These are phyloP conservation scores for Triplophysa siluroides DNA, from an alignment of 2,113 vertebrate species.

Conservation along the genomic window DNA sequence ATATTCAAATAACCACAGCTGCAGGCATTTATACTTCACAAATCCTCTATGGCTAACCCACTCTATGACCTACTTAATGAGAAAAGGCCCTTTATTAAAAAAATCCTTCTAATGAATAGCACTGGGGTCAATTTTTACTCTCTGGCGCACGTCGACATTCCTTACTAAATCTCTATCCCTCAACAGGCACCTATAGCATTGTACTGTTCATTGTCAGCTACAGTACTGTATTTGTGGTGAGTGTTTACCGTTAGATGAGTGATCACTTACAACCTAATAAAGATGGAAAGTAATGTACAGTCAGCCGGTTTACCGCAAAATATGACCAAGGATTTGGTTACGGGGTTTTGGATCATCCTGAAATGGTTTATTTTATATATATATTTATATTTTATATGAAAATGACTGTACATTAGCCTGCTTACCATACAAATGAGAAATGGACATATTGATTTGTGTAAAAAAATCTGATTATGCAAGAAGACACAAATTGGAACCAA, in stretches of 20 bases:
- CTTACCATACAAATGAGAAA: no score
- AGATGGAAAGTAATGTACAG: no score
- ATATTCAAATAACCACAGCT: slow-evolving; percentile 26
- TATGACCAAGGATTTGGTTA: no score
- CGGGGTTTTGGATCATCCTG: no score
- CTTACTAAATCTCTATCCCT: background rate
- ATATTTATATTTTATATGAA: no score
- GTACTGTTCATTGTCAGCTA: background rate
- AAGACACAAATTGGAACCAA: no score
- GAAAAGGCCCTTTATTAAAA: slow-evolving; percentile 18
- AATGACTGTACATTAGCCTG: no score
- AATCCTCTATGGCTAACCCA: slow-evolving; percentile 23
- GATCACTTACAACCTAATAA: background rate
- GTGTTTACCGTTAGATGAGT: background rate
- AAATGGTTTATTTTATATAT: no score
- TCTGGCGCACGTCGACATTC: background rate
- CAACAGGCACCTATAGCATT: background rate
- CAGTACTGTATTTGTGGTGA: background rate
- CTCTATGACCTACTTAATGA: slow-evolving; percentile 43
- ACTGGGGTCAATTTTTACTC: slow-evolving; percentile 7
- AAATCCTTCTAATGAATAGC: slow-evolving; percentile 31
- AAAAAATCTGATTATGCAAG: no score
- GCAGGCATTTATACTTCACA: slow-evolving; percentile 14
- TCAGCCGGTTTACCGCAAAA: no score
- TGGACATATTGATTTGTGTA: no score